phyloP scores from a whole-genome alignment of 2,113 vertebrate genomes.

The Oncorhynchus gorbuscha region DNA sequence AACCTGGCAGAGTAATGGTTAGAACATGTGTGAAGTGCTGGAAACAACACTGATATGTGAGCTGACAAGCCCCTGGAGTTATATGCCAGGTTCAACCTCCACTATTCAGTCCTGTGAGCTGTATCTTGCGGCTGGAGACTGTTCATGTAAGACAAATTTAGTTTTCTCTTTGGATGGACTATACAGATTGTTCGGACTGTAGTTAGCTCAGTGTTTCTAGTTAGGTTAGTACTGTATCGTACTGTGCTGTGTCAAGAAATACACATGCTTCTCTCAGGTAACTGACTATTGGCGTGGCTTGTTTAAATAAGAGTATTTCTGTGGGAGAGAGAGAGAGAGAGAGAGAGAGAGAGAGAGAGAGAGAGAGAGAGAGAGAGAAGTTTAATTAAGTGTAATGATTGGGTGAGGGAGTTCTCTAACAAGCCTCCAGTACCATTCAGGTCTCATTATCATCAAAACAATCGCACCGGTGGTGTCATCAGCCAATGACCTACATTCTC shows the following conservation, averaged over 20 bases:
- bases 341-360: neutral
- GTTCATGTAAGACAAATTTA: constrained; percentile 57
- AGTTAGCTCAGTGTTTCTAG: constrained; percentile 10
- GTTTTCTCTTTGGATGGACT: constrained; percentile 54
- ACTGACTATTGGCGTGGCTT: constrained; percentile 41
- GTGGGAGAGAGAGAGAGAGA: neutral
- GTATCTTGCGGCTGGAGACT: constrained; percentile 40
- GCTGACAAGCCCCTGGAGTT: neutral
- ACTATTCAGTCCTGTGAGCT: constrained; percentile 41
- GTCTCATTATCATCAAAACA: constrained; percentile 65
- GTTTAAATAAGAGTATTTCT: constrained; percentile 26
- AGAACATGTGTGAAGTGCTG: constrained; percentile 6
- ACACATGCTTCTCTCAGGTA: constrained; percentile 68
- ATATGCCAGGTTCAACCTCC: too few relatives aligned
- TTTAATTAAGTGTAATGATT: constrained; percentile 33
- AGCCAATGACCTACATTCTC: constrained; percentile 66
- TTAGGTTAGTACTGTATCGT: constrained; percentile 16
- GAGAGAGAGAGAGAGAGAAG: neutral
- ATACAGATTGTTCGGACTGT: constrained; percentile 50
- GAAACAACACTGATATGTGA: constrained; percentile 36
- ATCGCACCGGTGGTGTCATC: constrained; percentile 46
- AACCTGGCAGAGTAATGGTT: neutral
- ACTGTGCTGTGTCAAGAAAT: constrained; percentile 15
- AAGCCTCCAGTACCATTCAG: constrained; percentile 52
- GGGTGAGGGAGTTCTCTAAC: constrained; percentile 49